phyloP scores from a whole-genome alignment of 2,888 invertebrate species.

The Habrosyne pyritoides region DNA sequence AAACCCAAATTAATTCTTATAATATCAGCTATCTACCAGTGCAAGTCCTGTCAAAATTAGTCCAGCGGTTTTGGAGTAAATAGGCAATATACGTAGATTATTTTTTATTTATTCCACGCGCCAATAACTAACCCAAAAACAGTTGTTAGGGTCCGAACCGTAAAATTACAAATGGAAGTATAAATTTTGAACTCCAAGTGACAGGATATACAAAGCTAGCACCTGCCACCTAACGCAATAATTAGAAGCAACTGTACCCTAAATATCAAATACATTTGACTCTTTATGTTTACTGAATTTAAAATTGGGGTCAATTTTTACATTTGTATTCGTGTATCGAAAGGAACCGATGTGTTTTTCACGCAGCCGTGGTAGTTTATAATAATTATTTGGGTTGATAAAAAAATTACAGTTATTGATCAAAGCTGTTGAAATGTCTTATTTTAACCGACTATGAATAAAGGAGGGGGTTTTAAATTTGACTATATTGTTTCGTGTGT shows the following conservation, averaged over 20 bases:
- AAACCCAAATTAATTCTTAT: too few relatives aligned
- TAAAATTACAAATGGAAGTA: constrained; percentile 67
- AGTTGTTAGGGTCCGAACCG: constrained; percentile 39
- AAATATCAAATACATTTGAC: constrained; percentile 35
- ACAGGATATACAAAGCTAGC: constrained; percentile 26
- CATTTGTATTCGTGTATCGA: not conserved
- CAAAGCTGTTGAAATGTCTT: too few relatives aligned
- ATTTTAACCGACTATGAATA: too few relatives aligned
- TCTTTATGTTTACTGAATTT: constrained; percentile 31
- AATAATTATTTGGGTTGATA: not conserved
- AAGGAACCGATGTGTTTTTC: not conserved
- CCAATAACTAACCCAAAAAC: constrained; percentile 32
- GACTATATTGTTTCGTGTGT: too few relatives aligned
- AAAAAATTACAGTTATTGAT: too few relatives aligned
- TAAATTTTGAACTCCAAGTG: constrained; percentile 53
- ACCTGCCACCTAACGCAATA: constrained; percentile 68
- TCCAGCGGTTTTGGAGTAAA: too few relatives aligned
- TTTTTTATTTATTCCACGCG: constrained; percentile 6
- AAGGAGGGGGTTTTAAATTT: too few relatives aligned
- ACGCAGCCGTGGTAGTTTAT: not conserved
- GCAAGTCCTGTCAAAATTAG: too few relatives aligned
- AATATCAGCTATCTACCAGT: too few relatives aligned
- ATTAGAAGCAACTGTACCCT: constrained; percentile 59
- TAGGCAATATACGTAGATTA: too few relatives aligned
- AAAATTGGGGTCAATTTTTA: not conserved